Evolutionary conservation across 2,888 invertebrate genomes (phyloP), one percentile per base, ranked within the genome.

Genomic region (Tetheella fluctuosa): DNA sequence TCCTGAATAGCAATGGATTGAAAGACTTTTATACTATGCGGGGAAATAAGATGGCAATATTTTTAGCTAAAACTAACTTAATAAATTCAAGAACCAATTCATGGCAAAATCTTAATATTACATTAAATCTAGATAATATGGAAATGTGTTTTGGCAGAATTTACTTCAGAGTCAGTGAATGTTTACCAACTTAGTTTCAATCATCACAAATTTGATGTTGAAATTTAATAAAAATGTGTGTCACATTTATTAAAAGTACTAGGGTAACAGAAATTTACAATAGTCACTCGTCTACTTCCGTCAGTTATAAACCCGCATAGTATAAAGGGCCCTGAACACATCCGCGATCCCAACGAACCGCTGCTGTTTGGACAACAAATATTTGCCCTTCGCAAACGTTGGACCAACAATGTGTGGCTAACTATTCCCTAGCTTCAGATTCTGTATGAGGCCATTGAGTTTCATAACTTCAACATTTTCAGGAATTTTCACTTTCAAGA

Each of bases 1-100:
- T 23, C 62, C 17, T 56, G 64, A 67, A 67, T 64, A 59, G 60
- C 61, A 60, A 60, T 59, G 64, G 60, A 55, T 54, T 20, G 53
- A 23, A 17, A 23, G 60, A 52, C 54, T 42, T 59, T 62, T 30
- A 23, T 13, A 54, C 25, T 10, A 17, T 20, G 15, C 13, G 58
- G 25, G 34, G 15, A 42, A 15, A 48, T 23, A 42, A 57, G 42
- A 57, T 57, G 28, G 7, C 5, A 28, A 28, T 28, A 28, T 28
- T n/a, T n/a, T n/a, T n/a, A n/a, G n/a, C n/a, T n/a, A n/a, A n/a
- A n/a, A n/a, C n/a, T n/a, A n/a, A n/a, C n/a, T n/a, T n/a, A n/a
- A n/a, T n/a, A n/a, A n/a, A n/a, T n/a, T n/a, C n/a, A n/a, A n/a
- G n/a, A n/a, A n/a, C n/a, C n/a, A n/a, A n/a, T n/a, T n/a, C n/a